Evolutionary conservation across 2,113 vertebrate genomes (phyloP).

Genomic region (Corvus moneduloides): DNA sequence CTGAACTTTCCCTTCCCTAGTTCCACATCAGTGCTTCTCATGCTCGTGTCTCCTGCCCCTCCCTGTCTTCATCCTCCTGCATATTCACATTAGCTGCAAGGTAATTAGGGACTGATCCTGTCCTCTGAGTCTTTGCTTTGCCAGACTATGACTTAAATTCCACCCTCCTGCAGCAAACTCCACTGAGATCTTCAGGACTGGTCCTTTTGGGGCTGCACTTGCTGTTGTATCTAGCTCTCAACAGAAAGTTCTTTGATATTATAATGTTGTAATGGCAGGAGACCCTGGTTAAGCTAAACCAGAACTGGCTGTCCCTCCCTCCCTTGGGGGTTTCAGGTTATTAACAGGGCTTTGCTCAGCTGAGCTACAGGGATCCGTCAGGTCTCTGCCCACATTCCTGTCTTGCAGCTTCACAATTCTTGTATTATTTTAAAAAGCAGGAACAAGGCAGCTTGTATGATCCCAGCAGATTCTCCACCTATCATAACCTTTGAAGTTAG

Average conservation of each 20-base stretch:
- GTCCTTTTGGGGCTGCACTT: neutral
- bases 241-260: constrained; percentile 37
- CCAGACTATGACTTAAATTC: neutral
- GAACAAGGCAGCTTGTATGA: neutral
- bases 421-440: neutral
- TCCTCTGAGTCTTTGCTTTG: constrained; percentile 9
- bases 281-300: constrained; percentile 50
- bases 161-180: neutral
- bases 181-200: neutral
- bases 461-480: neutral
- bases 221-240: neutral
- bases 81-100: neutral
- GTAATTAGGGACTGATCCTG: constrained; percentile 23
- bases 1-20: constrained; percentile 4
- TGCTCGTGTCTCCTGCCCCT: neutral
- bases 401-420: constrained; percentile 34
- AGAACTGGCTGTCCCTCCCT: neutral
- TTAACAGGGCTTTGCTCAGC: constrained; percentile 43
- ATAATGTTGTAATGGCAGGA: constrained; percentile 21
- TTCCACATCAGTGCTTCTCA: neutral
- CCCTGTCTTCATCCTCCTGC: constrained; percentile 7
- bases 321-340: constrained; percentile 45
- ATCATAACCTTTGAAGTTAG: neutral
- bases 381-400: constrained; percentile 45
- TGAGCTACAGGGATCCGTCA: neutral